phyloP scores from a whole-genome alignment of 2,797 vertebrate genomes.

The Discoglossus pictus region DNA sequence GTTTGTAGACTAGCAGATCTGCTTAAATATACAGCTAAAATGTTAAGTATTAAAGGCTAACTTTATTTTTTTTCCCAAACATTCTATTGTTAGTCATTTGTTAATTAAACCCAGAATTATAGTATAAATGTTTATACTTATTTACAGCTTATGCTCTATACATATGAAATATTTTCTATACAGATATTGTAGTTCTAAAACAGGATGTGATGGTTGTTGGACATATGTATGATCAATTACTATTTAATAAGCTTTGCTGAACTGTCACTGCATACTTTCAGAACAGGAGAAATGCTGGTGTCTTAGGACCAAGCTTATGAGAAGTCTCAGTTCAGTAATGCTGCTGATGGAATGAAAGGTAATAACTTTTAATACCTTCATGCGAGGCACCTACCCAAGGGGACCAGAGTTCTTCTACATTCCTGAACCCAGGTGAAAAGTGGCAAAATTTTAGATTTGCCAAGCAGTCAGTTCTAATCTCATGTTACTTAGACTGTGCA shows the following conservation, averaged over 20 bases:
- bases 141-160: too few species aligned
- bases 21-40: too few species aligned
- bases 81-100: too few species aligned
- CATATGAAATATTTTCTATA: too few species aligned
- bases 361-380: slow-evolving; percentile 48
- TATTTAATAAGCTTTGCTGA: slow-evolving; percentile 41
- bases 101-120: too few species aligned
- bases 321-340: slow-evolving; percentile 42
- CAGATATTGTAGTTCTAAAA: too few species aligned
- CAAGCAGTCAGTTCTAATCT: slow-evolving; percentile 50
- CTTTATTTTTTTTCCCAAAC: too few species aligned
- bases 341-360: slow-evolving; percentile 46
- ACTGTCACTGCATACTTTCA: slow-evolving; percentile 29
- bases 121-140: too few species aligned
- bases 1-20: too few species aligned
- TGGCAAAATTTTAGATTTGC: slow-evolving; percentile 51
- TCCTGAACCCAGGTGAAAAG: slow-evolving; percentile 49
- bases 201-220: slow-evolving; percentile 5
- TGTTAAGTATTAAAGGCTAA: too few species aligned
- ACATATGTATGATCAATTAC: slow-evolving; percentile 21
- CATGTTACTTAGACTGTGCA: slow-evolving; percentile 49
- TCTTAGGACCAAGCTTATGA: slow-evolving; percentile 10
- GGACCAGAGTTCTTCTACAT: slow-evolving; percentile 44
- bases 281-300: slow-evolving; percentile 14
- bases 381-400: slow-evolving; percentile 39